Percentiles rank a stretch among this genome's conserved stretches.
These are phyloP conservation scores for Condylura cristata DNA, from an alignment of 2,113 vertebrate species.

Conservation along the genomic window DNA sequence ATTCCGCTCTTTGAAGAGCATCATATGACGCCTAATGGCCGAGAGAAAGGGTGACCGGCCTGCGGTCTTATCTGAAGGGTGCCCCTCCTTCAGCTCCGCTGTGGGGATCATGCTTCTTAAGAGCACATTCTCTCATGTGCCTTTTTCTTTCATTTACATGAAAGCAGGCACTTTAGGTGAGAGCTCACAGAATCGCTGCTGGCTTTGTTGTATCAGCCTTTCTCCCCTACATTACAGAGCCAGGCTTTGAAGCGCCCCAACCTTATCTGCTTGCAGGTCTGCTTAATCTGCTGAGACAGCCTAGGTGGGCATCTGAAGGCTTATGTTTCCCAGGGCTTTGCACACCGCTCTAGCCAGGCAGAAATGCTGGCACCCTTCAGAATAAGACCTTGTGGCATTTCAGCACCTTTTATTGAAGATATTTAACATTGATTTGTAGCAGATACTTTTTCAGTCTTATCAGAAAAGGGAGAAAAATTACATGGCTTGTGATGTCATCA, in stretches of 20 bases:
- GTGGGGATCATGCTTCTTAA: neutral
- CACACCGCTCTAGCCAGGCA: neutral
- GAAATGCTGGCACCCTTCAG: neutral
- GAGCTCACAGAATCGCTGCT: neutral
- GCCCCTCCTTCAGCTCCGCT: neutral
- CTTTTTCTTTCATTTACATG: neutral
- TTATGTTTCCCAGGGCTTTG: neutral
- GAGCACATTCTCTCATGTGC: neutral
- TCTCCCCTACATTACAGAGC: neutral
- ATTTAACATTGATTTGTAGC: neutral
- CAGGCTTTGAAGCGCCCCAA: neutral
- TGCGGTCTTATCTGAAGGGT: neutral
- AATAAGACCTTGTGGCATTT: neutral
- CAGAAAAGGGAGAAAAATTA: neutral
- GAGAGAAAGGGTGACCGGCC: neutral
- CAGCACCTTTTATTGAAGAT: slow-evolving; percentile 9
- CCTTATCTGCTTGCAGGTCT: neutral
- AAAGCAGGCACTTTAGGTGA: neutral
- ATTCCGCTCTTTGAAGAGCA: neutral
- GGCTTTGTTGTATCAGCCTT: neutral
- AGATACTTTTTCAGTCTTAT: neutral
- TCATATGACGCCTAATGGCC: neutral
- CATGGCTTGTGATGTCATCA: neutral
- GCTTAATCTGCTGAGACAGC: neutral
- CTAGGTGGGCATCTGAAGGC: neutral